Base-by-base conservation (phyloP, 2,113 vertebrate genomes). In the Siphamia tubifer region DNA sequence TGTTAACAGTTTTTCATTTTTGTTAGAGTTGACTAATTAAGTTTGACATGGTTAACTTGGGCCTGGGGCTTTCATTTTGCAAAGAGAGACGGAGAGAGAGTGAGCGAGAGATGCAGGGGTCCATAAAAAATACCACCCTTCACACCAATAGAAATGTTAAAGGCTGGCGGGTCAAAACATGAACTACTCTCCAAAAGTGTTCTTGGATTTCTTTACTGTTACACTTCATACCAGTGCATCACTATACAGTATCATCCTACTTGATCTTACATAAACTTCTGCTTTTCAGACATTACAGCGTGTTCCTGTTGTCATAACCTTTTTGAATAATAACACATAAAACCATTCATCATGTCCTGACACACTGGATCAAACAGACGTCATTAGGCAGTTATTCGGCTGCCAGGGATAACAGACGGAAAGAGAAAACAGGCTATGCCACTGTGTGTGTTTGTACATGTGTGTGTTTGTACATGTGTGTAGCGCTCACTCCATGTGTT, bases 241-340 rank as follows among this genome's bases (percentile, higher is more conserved):
- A 11, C 4, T 12, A 34, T 34, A n/a, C n/a, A n/a, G n/a, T n/a
- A 13, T 35, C 0, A 1, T 31, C 34, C 60, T 1, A 4, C 15
- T 35, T 15, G 13, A 44, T 52, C 4, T 15, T 47, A 7, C 39
- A 74, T 23, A 45, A 68, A 81, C 60, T 55, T 80, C 79, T 75
- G 60, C 63, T 82, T 85, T 82, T 82, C 6, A 53, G 35, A 36
- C 55, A 65, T 39, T 45, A 30, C 23, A 21, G 60, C 42, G 65
- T 57, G 49, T 42, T 75, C 48, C 53, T 74, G 77, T 83, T 88
- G 70, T 69, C 54, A 64, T 72, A 71, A 78, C 58, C 63, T 79
- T 84, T 82, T 68, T 68, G 52, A 60, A 88, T 83, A 88, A 86
- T 86, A 52, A 44, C 77, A 76, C 75, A 77, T 82, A 61, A 81